Base-by-base conservation (phyloP, 2,113 vertebrate genomes). In the Lonchura striata region DNA sequence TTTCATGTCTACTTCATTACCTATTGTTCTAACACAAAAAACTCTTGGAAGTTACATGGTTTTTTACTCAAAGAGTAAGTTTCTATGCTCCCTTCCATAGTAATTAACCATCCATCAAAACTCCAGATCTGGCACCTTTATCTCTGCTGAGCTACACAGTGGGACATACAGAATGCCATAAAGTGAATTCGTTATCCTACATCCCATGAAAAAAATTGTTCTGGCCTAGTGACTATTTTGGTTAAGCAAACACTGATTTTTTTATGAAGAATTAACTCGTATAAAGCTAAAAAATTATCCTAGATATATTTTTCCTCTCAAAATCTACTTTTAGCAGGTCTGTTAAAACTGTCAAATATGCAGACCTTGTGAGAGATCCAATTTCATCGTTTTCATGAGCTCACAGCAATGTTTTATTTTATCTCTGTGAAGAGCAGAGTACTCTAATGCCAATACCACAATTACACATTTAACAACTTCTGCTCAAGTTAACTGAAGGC, bases 11-110 rank as follows among this genome's bases (percentile, higher is more conserved):
- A n/a, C 11, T 60, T 75, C 22, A 35, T 49, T 72, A 44, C 3
- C 3, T 72, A 4, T 13, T 65, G 13, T 64, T 57, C 41, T 56
- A 60, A 44, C 6, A 7, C 9, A 33, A 79, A 60, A 44, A 6
- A 12, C 9, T 56, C 75, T 39, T 79, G 7, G 10, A 56, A 24
- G 31, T 76, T 68, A 22, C 0, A 0, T 52, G 12, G 0, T 7
- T 78, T 93, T 88, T 90, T 12, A 65, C 5, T 2, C 15, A 50
- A 41, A 50, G 9, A 44, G 15, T 30, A 74, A 44, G 4, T 42
- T 88, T 75, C 22, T 16, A 19, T 60, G 4, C 7, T 84, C 5
- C 4, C 11, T 90, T 83, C n/a, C 18, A 13, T 2, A 61, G 24
- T 15, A 13, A 49, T 82, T 64, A 68, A 30, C 20, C 49, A 22